Conservation (phyloP, 2,888 invertebrate species). For the Pterobdella sp. region DNA sequence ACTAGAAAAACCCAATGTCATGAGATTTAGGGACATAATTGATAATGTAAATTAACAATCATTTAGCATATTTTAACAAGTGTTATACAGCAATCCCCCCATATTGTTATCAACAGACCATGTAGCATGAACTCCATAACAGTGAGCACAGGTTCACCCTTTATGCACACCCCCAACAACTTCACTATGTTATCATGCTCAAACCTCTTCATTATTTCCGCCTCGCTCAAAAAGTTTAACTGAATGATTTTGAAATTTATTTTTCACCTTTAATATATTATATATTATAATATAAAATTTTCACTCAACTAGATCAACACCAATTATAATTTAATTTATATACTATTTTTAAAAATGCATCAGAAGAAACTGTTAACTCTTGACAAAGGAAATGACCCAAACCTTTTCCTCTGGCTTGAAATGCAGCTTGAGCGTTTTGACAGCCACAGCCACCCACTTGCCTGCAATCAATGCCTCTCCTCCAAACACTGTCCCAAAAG, state of each 20-base stretch:
- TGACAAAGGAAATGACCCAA: neutral
- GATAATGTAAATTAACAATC: no score
- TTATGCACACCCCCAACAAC: conserved; percentile 75
- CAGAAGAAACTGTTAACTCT: neutral
- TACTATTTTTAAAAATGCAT: neutral
- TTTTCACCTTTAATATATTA: neutral
- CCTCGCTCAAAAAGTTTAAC: conserved; percentile 81
- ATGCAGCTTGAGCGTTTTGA: conserved; percentile 77
- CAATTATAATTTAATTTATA: neutral
- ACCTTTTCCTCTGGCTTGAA: conserved; percentile 72
- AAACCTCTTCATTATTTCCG: conserved; percentile 86
- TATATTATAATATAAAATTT: neutral
- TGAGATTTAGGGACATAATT: no score
- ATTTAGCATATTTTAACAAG: no score
- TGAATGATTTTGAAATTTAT: conserved; percentile 34
- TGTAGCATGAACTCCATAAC: conserved; percentile 91
- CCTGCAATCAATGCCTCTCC: conserved; percentile 71
- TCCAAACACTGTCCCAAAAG: conserved; percentile 84
- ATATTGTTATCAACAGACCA: conserved; percentile 52
- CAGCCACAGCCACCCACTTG: conserved; percentile 60
- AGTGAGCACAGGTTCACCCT: conserved; percentile 76
- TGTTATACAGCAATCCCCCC: conserved; percentile 7
- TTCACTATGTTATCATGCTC: conserved; percentile 80
- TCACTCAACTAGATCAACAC: neutral
- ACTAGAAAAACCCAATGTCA: no score